These are phyloP conservation scores for Glaucidium brasilianum DNA, from an alignment of 2,113 vertebrate species.

Conservation along the genomic window DNA sequence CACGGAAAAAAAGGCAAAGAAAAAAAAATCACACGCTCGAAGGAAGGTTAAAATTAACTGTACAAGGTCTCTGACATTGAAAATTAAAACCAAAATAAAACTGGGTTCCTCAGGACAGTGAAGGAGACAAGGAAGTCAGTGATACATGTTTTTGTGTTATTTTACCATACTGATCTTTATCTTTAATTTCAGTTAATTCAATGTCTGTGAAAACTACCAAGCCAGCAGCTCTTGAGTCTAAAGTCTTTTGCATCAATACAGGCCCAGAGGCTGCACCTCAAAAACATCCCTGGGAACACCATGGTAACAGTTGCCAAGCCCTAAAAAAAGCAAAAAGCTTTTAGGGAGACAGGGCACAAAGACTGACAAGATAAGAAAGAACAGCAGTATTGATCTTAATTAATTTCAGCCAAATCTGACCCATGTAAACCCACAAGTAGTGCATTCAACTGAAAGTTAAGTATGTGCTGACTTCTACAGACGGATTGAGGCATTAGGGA, in stretches of 20 bases:
- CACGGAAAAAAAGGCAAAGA: rapidly evolving
- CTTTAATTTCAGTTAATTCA: neutral
- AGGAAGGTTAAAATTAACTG: neutral
- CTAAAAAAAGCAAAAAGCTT: conserved; percentile 1
- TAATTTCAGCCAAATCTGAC: neutral
- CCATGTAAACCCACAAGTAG: neutral
- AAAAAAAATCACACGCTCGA: neutral
- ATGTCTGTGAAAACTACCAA: neutral
- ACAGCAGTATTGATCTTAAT: neutral
- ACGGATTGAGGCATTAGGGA: neutral
- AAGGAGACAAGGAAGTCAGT: neutral
- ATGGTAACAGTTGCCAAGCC: conserved; percentile 38
- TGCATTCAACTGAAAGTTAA: neutral
- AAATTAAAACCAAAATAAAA: neutral
- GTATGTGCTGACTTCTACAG: neutral
- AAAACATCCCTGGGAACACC: neutral
- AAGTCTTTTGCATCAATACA: neutral
- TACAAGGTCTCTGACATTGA: neutral
- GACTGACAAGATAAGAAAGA: neutral
- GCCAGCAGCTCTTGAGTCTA: neutral
- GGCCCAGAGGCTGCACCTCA: neutral
- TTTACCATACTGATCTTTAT: neutral
- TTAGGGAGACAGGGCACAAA: neutral
- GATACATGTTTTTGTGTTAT: neutral
- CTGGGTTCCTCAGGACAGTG: neutral